These are phyloP conservation scores for Acyrthosiphon pisum DNA, from an alignment of 1,140 invertebrate genomes.

Conservation along the genomic window DNA sequence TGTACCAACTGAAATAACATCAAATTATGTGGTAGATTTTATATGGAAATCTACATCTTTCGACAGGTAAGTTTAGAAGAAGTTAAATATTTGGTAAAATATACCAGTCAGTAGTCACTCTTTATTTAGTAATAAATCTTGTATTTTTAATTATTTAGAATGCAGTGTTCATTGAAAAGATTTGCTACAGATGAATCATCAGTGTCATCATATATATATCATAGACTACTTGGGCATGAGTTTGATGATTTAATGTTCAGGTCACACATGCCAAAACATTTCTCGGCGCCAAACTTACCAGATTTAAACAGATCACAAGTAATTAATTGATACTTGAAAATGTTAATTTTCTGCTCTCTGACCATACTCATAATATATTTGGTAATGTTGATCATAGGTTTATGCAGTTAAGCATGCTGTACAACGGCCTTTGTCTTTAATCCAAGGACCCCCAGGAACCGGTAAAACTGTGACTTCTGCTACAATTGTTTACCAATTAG, in stretches of 20 bases:
- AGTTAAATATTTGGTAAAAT: neutral
- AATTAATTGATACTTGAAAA: constrained; percentile 40
- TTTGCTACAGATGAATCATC: constrained; percentile 96
- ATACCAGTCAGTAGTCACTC: neutral
- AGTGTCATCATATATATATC: constrained; percentile 97
- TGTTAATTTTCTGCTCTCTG: neutral
- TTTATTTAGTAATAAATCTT: constrained; percentile 34
- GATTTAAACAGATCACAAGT: constrained; percentile 95
- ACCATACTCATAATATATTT: constrained; percentile 3
- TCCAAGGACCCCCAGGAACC: constrained; percentile 86
- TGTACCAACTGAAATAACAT: constrained; percentile 89
- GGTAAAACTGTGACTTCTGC: constrained; percentile 99
- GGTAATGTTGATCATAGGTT: constrained; percentile 68
- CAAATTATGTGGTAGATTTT: constrained; percentile 98
- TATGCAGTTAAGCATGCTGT: constrained; percentile 99
- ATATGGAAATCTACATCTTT: constrained; percentile 99
- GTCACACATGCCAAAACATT: constrained; percentile 92
- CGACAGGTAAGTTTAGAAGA: constrained; percentile 75
- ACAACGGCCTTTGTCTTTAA: constrained; percentile 94
- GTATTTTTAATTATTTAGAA: constrained; percentile 69
- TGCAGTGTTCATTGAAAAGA: constrained; percentile 93
- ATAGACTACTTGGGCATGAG: constrained; percentile 94
- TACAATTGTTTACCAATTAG: constrained; percentile 98
- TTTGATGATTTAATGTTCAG: constrained; percentile 94
- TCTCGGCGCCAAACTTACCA: constrained; percentile 95